Evolutionary conservation across 2,888 invertebrate genomes (phyloP), one percentile per base, ranked within the genome.

Genomic region (Lordiphosa fenestrarum): DNA sequence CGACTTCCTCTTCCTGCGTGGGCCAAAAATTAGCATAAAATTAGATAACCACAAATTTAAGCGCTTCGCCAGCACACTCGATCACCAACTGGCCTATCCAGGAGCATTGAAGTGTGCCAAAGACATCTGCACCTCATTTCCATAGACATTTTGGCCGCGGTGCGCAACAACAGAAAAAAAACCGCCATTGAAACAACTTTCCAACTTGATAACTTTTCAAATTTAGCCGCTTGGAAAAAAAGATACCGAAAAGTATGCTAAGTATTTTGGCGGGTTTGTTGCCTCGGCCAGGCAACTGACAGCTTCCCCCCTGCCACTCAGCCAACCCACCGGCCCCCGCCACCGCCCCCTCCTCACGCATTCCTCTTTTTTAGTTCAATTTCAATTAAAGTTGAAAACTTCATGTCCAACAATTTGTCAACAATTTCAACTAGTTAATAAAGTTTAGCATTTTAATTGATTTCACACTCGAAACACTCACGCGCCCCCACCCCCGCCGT

Each of bases 171-270:
- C 1, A 2, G 15, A 19, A 48, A 58, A 61, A 60, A 74, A 71
- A 62, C 66, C 76, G 67, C 63, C 71, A 71, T 76, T 73, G 56
- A 73, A 71, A 71, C 71, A 69, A 73, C 65, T 80, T 76, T 65
- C 57, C 21, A 19, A 70, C 70, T 64, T 75, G 72, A 64, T 54
- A 67, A 69, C 69, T 25, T 25, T 25, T 25, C 25, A 25, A 25
- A 25, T 65, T 58, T 70, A 53, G 56, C 52, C 57, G 58, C 62
- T 59, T 36, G 47, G 50, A 30, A 64, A 47, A 47, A 50, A 19
- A 38, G 44, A 57, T 40, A 36, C 50, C 35, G 23, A 51, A 60
- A 60, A 57, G 50, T 56, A 57, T 57, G 57, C 51, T 46, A 60
- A 57, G 60, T 47, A 57, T 25, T 60, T 57, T 56, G 36, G 38